Base-by-base conservation (phyloP, 2,113 vertebrate genomes). In the Ctenodactylus gundi region DNA sequence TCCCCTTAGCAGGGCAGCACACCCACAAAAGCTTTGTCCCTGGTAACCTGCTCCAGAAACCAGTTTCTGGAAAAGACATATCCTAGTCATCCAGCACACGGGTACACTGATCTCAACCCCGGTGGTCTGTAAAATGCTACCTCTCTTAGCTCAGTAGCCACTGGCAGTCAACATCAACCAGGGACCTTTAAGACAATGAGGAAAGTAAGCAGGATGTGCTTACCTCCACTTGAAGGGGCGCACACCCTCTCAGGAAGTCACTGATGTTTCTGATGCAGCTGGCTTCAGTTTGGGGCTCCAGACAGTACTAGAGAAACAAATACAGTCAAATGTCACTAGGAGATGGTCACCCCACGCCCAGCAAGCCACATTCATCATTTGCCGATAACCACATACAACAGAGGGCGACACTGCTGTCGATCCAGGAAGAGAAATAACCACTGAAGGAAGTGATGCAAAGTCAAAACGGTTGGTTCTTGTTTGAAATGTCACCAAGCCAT, bases 221-320 rank as follows among this genome's bases (percentile, higher is more conserved):
- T 98, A 99, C 99, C 99, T 99, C 99, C 85, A 99, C 98, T 98
- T 99, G 99, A 93, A 99, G 98, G 55, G 98, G 72, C 0, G 97
- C 57, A 34, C 99, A 99, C 98, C 99, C 99, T 98, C 98, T 99
- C 87, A 99, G 97, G 98, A 99, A 99, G 97, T 99, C 99, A 88
- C 97, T 98, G 95, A 99, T 99, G 92, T 99, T 99, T 95, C 95
- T 95, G 95, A 99, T 96, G 97, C 99, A 99, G 70, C 99, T 99
- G 0, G 98, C 98, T 98, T 99, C 99, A 58, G 98, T 98, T 97
- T 98, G 99, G 90, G 99, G 99, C 72, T 99, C 99, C 97, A 96
- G 97, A 94, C 98, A 99, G 93, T 98, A 99, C 99, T 99, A 97
- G 94, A 97, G 94, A 98, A 97, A 97, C 20, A 98, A 97, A 97